Base-by-base conservation (phyloP, 2,888 invertebrate species). In the Meiosimyza decipiens region DNA sequence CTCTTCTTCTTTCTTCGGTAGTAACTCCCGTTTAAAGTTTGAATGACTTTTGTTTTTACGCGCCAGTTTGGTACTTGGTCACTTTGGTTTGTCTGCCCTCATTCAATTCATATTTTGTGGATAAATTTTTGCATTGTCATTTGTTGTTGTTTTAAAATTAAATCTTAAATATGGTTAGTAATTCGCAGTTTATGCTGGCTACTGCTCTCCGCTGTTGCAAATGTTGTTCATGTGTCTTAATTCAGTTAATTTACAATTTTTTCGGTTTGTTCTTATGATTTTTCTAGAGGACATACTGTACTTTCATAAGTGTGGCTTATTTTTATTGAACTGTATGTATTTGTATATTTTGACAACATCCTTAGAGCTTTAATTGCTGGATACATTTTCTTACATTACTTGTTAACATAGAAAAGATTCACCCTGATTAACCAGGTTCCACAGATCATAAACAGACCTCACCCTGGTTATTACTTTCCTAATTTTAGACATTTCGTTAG, bases 221-320 rank as follows among this genome's bases (percentile, higher is more conserved):
- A n/a, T 50, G 28, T 18, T 4, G 13, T 18, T n/a, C 18, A 6
- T 16, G 40, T 15, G 12, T 16, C 18, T 79, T 79, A 79, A 79
- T 79, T 78, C 51, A 74, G 74, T 79, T 79, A 78, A 79, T 79
- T 79, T 75, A 79, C 74, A 60, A 77, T 7, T 40, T 9, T 40
- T 9, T 40, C 40, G 1, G 1, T 40, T 40, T 40, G 2, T 40
- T 6, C 40, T 4, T 40, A 40, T 28, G 28, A 28, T 28, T 28
- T 28, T 28, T 28, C 28, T 28, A 28, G 28, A 28, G 28, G 28
- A 28, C 9, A 9, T 40, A 40, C 40, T 40, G 40, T 40, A 40
- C 9, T 40, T 40, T 40, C 9, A 40, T 40, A 9, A 6, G 9
- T 40, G 9, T 9, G 9, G 9, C 28, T 40, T 7, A 5, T 40